These are phyloP conservation scores for Sebastiscus tertius DNA, from an alignment of 2,797 vertebrate species.

Conservation along the genomic window DNA sequence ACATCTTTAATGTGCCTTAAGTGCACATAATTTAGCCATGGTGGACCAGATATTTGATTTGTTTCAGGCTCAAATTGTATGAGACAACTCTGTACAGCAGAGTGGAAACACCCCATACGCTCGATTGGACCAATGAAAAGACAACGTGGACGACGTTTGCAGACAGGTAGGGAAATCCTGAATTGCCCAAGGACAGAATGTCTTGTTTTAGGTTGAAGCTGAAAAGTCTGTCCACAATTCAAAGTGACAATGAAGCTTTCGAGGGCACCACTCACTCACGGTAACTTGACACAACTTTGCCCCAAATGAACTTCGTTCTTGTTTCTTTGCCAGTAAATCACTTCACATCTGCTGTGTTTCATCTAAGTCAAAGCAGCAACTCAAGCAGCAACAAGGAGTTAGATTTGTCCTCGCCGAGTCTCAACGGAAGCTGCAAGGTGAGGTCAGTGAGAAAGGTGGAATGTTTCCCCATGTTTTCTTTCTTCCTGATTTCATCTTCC, in stretches of 20 bases:
- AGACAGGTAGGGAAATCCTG: conserved; percentile 7
- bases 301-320: conserved; percentile 1
- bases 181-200: not conserved
- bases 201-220: not conserved
- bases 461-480: not conserved
- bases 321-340: not conserved
- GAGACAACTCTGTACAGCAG: not conserved
- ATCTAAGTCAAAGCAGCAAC: conserved; percentile 18
- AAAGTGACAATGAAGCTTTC: not conserved
- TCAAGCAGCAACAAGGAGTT: conserved; percentile 5
- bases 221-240: not conserved
- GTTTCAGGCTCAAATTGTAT: not conserved
- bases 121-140: not conserved
- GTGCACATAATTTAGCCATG: not conserved
- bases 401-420: not conserved
- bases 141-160: not conserved
- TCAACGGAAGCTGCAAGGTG: not conserved
- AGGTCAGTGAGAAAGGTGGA: not conserved
- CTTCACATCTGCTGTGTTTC: conserved; percentile 19
- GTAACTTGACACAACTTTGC: not conserved
- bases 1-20: not conserved
- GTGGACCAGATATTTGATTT: not conserved
- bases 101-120: conserved; percentile 1
- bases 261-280: not conserved
- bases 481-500: not conserved